Conservation (phyloP, 2,113 vertebrate genomes). For the Halichoeres trimaculatus region DNA sequence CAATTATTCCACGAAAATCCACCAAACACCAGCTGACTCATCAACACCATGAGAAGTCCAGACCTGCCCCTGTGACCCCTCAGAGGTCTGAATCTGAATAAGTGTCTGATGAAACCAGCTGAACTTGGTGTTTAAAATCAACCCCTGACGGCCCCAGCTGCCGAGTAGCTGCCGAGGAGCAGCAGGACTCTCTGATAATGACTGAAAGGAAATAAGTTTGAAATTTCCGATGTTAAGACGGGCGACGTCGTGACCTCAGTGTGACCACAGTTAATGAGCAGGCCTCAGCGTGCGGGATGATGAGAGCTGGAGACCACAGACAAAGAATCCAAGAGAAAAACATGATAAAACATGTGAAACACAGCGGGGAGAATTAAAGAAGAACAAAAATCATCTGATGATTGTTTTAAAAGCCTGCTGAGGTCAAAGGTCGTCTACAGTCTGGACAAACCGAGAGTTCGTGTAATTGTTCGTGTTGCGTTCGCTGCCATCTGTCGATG, state of each 20-base stretch:
- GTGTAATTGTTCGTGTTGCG: not conserved
- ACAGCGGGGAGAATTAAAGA: too few relatives aligned
- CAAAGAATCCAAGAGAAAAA: not conserved
- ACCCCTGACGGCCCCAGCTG: not conserved
- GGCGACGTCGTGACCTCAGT: not conserved
- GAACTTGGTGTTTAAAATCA: not conserved
- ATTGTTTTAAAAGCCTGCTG: too few relatives aligned
- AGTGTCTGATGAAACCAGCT: not conserved
- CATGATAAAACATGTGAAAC: not conserved
- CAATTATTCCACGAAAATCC: not conserved
- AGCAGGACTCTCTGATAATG: not conserved
- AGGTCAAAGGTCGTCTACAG: conserved; percentile 14
- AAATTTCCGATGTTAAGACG: not conserved
- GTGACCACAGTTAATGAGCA: not conserved
- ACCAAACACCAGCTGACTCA: not conserved
- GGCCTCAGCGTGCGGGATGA: not conserved
- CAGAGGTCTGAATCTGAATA: not conserved
- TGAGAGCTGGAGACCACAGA: not conserved
- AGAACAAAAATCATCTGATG: too few relatives aligned
- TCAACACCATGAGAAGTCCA: not conserved
- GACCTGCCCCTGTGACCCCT: not conserved
- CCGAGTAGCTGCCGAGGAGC: not conserved
- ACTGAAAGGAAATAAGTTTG: not conserved
- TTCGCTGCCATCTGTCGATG: not conserved
- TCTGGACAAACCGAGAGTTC: not conserved